Evolutionary conservation across 2,797 vertebrate species (phyloP), one percentile per base, ranked within the genome.

Genomic region (Pseudochaenichthys georgianus): DNA sequence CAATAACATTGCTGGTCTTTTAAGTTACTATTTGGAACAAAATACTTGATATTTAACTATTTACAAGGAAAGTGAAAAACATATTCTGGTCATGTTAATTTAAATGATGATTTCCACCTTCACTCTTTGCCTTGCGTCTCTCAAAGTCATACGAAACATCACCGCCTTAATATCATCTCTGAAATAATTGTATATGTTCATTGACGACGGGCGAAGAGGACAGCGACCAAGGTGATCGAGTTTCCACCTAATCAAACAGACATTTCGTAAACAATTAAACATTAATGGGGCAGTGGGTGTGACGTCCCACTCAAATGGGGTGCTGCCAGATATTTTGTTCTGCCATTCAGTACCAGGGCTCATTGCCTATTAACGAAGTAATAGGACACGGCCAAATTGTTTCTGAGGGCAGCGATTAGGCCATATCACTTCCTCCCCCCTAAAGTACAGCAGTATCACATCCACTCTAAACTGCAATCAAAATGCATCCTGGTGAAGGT

Each of bases 341-440:
- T 77, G 48, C 83, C 64, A 58, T 87, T 91, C 83, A 79, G 85
- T 66, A 34, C 67, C 19, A 9, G 58, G 50, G 61, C 77, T 93
- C 80, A 91, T 94, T 78, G 73, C 41, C 86, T 93, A 91, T 91
- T 91, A 70, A 94, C 92, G 86, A 92, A 77, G 91, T 82, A 94
- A 93, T 50, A 72, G 68, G 89, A 94, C 84, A 65, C 83, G 45
- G 67, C 64, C 70, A 73, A 81, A 89, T 77, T 72, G 67, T 75
- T 83, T 87, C 77, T 62, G 79, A 77, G 84, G 73, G 77, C 67
- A 80, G 51, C 53, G n/a, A 86, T 90, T 90, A 81, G 87, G 67
- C 77, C 80, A 42, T 90, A 92, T 91, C 85, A 75, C 84, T 81
- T 86, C 85, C 85, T 78, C 57, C 28, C 13, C 64, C 64, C 83